phyloP scores from a whole-genome alignment of 2,888 invertebrate genomes.

The Eupithecia inturbata region DNA sequence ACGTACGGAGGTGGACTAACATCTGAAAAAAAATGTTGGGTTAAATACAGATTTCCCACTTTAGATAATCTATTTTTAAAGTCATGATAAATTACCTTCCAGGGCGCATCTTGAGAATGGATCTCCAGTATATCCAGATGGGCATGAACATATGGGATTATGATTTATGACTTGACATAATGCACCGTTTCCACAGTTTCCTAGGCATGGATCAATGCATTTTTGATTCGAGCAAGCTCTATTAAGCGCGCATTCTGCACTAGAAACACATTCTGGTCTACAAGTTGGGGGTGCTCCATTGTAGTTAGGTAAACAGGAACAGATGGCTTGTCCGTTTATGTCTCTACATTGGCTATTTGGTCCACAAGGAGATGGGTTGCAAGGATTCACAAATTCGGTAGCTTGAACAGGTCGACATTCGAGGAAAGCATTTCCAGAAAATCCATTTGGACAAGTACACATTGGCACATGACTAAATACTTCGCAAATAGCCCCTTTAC shows the following conservation, averaged over 20 bases:
- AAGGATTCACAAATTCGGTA: slow-evolving; percentile 81
- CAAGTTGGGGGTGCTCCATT: slow-evolving; percentile 89
- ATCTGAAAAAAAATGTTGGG: slow-evolving; percentile 57
- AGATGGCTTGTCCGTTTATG: slow-evolving; percentile 87
- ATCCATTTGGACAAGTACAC: slow-evolving; percentile 85
- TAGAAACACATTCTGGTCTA: slow-evolving; percentile 88
- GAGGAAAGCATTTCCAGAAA: slow-evolving; percentile 88
- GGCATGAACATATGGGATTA: slow-evolving; percentile 88
- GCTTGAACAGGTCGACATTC: slow-evolving; percentile 81
- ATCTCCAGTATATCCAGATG: slow-evolving; percentile 87
- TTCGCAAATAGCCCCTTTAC: slow-evolving; percentile 88
- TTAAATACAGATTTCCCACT: background rate
- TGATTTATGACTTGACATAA: slow-evolving; percentile 90
- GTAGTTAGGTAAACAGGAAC: slow-evolving; percentile 87
- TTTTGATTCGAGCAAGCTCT: slow-evolving; percentile 88
- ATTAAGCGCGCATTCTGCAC: slow-evolving; percentile 87
- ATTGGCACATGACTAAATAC: slow-evolving; percentile 86
- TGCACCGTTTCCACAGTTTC: slow-evolving; percentile 88
- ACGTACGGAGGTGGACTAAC: slow-evolving; percentile 59
- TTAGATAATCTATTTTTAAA: background rate
- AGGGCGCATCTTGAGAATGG: slow-evolving; percentile 87
- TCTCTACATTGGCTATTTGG: slow-evolving; percentile 88
- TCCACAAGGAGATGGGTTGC: slow-evolving; percentile 89
- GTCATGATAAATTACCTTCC: slow-evolving; percentile 74
- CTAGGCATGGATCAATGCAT: slow-evolving; percentile 89